Base-by-base conservation (phyloP, 2,113 vertebrate genomes). In the Morphnarchus princeps region DNA sequence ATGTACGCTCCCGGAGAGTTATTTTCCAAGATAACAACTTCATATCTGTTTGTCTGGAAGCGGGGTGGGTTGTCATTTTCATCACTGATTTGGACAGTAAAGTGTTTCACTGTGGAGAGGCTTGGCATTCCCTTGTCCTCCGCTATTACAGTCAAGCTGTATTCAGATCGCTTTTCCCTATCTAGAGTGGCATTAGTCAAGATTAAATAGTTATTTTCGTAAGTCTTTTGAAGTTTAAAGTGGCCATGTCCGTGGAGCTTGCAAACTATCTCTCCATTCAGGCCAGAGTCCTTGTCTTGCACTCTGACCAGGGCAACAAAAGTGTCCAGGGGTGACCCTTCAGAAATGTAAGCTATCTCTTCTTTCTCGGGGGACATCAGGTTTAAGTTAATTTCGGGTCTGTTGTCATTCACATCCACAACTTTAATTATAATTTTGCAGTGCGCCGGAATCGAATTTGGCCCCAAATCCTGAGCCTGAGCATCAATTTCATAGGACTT, bases 151-250 rank as follows among this genome's bases (percentile, higher is more conserved):
- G 99, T 99, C 96, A 99, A 97, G 84, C 99, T 99, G 90, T 99
- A 99, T 93, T 99, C 99, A 20, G 99, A 99, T 72, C 99, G 98
- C 97, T 99, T 99, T 92, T 99, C 99, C 70, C 99, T 98, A 97
- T 99, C 99, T 94, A 99, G 89, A 0, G 99, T 99, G 62, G 99
- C 98, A 42, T 99, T 99, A 57, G 99, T 99, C 90, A 99, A 97
- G 95, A 99, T 99, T 97, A 99, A 98, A 90, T 99, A 99, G 96
- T 99, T 99, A 93, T 99, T 99, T 95, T 99, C 99, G 0, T 99
- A 98, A 45, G 99, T 99, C 97, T 99, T 99, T 93, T 99, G 99
- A 69, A 99, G 98, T 95, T 99, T 98, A 97, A 99, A 99, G 97
- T 99, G 99, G 3, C 99, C 99, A 3, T 99, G 99, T 4, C 99